These are phyloP conservation scores for Corapipo altera DNA, from an alignment of 2,113 vertebrate species.

Conservation along the genomic window DNA sequence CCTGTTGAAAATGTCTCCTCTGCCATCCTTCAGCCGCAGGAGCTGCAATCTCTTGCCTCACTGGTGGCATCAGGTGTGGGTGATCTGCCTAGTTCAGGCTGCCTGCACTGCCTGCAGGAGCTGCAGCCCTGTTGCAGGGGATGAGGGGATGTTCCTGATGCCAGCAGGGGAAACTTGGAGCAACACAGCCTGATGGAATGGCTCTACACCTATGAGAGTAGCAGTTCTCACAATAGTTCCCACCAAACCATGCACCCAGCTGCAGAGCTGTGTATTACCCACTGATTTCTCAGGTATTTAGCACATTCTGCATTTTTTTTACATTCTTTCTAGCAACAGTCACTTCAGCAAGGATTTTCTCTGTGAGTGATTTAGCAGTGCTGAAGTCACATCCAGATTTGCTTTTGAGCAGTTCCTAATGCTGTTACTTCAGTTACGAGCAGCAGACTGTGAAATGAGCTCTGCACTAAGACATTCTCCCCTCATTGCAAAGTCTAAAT, in stretches of 20 bases:
- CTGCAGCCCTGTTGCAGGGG: neutral
- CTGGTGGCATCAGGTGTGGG: neutral
- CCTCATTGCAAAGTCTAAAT: neutral
- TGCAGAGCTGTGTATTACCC: neutral
- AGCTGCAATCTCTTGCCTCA: fast-evolving
- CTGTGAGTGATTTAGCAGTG: neutral
- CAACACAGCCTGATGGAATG: neutral
- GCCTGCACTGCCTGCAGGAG: neutral
- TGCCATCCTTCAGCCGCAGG: neutral
- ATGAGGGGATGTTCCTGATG: neutral
- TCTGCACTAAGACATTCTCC: neutral
- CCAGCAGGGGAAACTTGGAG: neutral
- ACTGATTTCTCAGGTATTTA: neutral
- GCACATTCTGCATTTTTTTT: neutral
- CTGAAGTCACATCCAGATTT: neutral
- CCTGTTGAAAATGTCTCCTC: neutral
- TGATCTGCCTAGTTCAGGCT: neutral
- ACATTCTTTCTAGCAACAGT: neutral
- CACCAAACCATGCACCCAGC: neutral
- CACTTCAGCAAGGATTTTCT: neutral
- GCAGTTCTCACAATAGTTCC: neutral
- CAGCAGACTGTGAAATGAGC: neutral
- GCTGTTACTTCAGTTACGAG: neutral
- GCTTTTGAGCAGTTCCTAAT: neutral
- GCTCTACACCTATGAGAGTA: neutral